A percentile compares a stretch with the other conserved stretches of the same genome.
Conservation (phyloP, 1,140 invertebrate genomes). For the Panulirus ornatus region DNA sequence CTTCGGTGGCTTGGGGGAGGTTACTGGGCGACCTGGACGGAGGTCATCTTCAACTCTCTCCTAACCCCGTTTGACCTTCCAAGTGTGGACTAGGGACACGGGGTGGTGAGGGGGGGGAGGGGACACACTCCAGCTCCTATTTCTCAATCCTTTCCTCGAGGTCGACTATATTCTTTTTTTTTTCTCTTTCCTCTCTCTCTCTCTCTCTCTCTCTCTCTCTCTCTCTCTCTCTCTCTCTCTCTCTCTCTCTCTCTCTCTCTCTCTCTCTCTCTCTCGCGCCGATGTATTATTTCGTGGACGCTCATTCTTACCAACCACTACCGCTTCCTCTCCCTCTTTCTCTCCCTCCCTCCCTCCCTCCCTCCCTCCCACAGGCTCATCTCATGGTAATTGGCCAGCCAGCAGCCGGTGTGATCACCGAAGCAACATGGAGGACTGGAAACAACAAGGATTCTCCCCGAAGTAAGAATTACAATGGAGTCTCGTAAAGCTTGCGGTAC, state of each 20-base stretch:
- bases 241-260: too few relatives aligned
- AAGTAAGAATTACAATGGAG: too few relatives aligned
- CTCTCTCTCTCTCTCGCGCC: neutral
- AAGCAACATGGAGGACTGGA: neutral
- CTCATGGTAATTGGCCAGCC: neutral
- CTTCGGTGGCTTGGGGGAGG: neutral
- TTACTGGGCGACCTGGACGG: slow-evolving; percentile 45
- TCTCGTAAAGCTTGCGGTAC: too few relatives aligned
- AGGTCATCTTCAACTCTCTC: slow-evolving; percentile 57
- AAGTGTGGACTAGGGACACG: slow-evolving; percentile 22
- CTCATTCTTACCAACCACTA: too few relatives aligned
- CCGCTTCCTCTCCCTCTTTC: slow-evolving; percentile 19
- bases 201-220: slow-evolving; percentile 33
- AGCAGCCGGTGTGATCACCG: neutral
- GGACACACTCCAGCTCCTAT: slow-evolving; percentile 18
- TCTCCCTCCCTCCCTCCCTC: slow-evolving; percentile 18
- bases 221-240: too few relatives aligned
- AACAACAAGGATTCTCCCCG: too few relatives aligned
- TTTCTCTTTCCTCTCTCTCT: slow-evolving; percentile 4
- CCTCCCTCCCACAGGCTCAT: neutral
- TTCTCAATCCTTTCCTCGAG: slow-evolving; percentile 7
- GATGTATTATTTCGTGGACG: too few relatives aligned
- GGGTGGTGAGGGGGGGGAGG: neutral
- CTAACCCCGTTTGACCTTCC: slow-evolving; percentile 47
- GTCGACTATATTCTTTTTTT: neutral